Base-by-base conservation (phyloP, 2,888 invertebrate genomes). In the Daptonema setosum region DNA sequence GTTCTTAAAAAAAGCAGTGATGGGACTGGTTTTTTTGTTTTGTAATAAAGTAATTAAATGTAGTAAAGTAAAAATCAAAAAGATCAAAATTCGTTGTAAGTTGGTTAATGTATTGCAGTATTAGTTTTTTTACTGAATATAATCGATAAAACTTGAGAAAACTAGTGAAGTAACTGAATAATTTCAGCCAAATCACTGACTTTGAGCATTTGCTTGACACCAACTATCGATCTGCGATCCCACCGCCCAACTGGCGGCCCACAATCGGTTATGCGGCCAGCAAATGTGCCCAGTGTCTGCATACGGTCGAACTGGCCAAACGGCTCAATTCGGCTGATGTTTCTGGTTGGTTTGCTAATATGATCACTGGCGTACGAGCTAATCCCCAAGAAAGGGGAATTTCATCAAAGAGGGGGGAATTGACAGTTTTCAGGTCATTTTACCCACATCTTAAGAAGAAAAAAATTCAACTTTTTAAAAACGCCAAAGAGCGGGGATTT, bases 201-300 rank as follows among this genome's bases (percentile, higher is more conserved):
- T 8, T 8, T 17, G 35, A 11, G 11, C 3, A 14, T 3, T 17
- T n/a, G 3, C 3, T n/a, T n/a, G 11, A n/a, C 45, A n/a, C 45
- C 45, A 22, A n/a, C n/a, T 17, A 45, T 17, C 45, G n/a, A 45
- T 5, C 35, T 8, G 17, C 45, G 3, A 5, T 17, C 45, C n/a
- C 11, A 5, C 11, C 8, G 3, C 11, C n/a, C 45, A n/a, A 45
- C 62, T 67, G 63, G 58, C 55, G 65, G 64, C n/a, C 69, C 65
- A 61, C 67, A 63, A 57, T 60, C 29, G 65, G 62, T 14, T 67
- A 66, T 57, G 61, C 66, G 0, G 61, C 66, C 59, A 73, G 72
- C 63, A 69, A 69, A 60, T 59, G 68, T 26, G 68, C 67, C 30
- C 66, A 66, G 45, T 64, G 65, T 56, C 61, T 67, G 17, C 65